These are phyloP conservation scores for Parauchenoglanis punctatus DNA, from an alignment of 2,797 vertebrate species.

Conservation along the genomic window DNA sequence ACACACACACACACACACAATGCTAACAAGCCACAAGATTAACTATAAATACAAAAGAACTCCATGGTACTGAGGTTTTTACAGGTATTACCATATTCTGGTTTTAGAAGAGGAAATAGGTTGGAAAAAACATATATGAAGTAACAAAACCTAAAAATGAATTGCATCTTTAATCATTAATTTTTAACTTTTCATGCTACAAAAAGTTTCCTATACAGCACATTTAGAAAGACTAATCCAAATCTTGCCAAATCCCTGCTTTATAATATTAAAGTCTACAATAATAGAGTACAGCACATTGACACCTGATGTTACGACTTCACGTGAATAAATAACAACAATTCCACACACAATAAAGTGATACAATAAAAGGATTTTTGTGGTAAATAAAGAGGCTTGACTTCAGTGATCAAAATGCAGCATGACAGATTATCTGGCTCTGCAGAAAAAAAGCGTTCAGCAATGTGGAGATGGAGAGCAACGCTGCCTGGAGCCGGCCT, in stretches of 20 bases:
- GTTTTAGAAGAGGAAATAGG: neutral
- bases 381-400: conserved; percentile 47
- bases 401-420: conserved; percentile 48
- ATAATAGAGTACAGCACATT: neutral
- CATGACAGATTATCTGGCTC: conserved; percentile 50
- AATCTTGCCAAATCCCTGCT: neutral
- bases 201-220: neutral
- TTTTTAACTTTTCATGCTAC: neutral
- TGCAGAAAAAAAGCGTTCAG: conserved; percentile 24
- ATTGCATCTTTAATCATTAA: neutral
- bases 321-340: neutral
- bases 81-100: neutral
- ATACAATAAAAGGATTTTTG: neutral
- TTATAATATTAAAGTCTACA: neutral
- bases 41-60: neutral
- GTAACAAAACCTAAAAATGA: neutral
- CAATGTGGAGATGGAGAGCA: conserved; percentile 41
- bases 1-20: neutral
- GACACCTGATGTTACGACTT: neutral
- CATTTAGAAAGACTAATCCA: neutral
- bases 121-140: neutral
- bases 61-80: neutral
- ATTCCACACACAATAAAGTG: neutral
- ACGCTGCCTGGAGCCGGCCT: conserved; percentile 67
- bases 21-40: neutral